These are phyloP conservation scores for Microplitis manilae DNA, from an alignment of 2,888 invertebrate genomes.

Conservation along the genomic window DNA sequence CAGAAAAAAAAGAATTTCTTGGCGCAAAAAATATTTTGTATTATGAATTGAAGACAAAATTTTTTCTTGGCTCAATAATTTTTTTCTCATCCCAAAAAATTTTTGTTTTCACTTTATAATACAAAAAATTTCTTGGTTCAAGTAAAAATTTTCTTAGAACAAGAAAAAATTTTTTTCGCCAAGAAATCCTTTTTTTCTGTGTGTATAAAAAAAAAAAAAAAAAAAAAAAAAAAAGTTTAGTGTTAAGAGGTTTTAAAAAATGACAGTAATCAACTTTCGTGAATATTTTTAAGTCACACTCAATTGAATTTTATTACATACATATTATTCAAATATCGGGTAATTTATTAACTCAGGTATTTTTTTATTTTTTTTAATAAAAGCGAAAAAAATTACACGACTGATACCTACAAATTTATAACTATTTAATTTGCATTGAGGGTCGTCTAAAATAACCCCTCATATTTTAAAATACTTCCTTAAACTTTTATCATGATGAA, in stretches of 20 bases:
- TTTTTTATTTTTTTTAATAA: background rate
- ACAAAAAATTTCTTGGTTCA: too few relatives aligned
- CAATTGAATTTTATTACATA: background rate
- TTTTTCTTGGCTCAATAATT: too few relatives aligned
- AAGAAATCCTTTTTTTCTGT: too few relatives aligned
- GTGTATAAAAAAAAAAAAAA: background rate
- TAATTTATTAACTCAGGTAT: background rate
- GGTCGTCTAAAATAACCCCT: background rate
- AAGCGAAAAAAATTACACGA: background rate
- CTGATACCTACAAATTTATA: constrained; percentile 8
- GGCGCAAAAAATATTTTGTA: too few relatives aligned
- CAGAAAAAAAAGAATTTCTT: too few relatives aligned
- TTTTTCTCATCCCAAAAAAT: too few relatives aligned
- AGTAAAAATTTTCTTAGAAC: too few relatives aligned
- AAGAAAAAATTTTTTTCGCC: too few relatives aligned
- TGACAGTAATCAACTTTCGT: background rate
- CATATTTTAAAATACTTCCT: background rate
- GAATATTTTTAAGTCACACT: background rate
- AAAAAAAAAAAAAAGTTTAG: background rate
- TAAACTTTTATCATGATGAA: background rate
- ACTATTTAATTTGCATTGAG: constrained; percentile 21
- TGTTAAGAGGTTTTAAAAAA: background rate
- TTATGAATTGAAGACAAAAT: too few relatives aligned
- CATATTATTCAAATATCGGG: background rate
- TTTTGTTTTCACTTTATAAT: too few relatives aligned